Evolutionary conservation across 2,888 invertebrate genomes (phyloP), one percentile per base, ranked within the genome.

Genomic region (Oeneis ivallda): DNA sequence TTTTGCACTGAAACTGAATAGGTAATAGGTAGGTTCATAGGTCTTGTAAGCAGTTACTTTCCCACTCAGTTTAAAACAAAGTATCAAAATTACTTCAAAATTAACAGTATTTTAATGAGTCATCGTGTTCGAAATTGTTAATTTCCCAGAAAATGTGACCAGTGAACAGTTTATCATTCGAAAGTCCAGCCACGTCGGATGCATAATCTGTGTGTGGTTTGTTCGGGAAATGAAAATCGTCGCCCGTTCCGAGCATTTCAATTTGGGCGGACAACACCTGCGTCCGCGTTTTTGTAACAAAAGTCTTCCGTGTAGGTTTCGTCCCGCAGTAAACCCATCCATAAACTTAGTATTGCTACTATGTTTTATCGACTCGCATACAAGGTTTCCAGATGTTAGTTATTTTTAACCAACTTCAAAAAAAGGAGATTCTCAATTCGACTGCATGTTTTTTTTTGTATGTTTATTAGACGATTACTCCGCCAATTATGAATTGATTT

Each of bases 221-320:
- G 72, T 73, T 70, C 70, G 72, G 76, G 76, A 76, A 77, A 78
- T 77, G 77, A 86, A 83, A 85, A 81, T 83, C 79, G 79, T 79
- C 80, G 82, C 79, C 80, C 80, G 76, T 76, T 75, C 72, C 65
- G 75, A 75, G 75, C 76, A 74, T 76, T 76, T 70, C 78, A 82
- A 83, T 85, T 85, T 84, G 85, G 79, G 83, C 85, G 79, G 75
- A 72, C 82, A 80, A 83, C 86, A 86, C 85, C 85, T 86, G 84
- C 68, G 76, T 70, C 70, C 65, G 71, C 76, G 78, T 79, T 75
- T 74, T 71, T 68, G 60, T 75, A 74, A 73, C 77, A 76, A 72
- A 76, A 74, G 73, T 75, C 75, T 74, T 76, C 72, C 72, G 71
- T 69, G 72, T 68, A 66, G 64, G 72, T 74, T 74, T 72, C 72